Base-by-base conservation (phyloP, 2,113 vertebrate genomes). In the Psettodes erumei region DNA sequence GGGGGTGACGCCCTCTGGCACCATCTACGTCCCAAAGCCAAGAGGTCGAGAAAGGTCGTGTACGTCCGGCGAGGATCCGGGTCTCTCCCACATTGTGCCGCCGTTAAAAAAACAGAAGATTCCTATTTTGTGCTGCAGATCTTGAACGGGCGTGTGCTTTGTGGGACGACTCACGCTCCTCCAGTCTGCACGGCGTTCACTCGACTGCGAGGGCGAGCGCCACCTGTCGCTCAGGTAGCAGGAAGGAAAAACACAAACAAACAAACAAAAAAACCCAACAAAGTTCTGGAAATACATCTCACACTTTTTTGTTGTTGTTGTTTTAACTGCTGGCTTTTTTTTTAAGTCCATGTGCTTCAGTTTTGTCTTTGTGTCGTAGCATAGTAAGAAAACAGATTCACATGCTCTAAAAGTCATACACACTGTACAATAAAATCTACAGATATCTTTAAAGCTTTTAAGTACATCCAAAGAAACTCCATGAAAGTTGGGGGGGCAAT, bases 381-480 rank as follows among this genome's bases (percentile, higher is more conserved):
- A 89, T 91, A 84, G 84, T 91, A 91, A 85, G 89, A 91, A 92
- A 93, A 93, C 82, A 72, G 79, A 81, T 87, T 90, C 71, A 93
- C 94, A 95, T 95, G 94, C 94, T 92, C 90, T 86, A 92, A 92
- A 93, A 91, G 75, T 92, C 91, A 91, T 86, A 92, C 91, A 93
- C 91, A 86, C 86, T 94, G 90, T 93, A 94, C 93, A 94, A 74
- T 90, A 87, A 87, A 90, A 93, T 94, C 88, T 93, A 93, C 92
- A 93, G 70, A 85, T 92, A 69, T 90, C 82, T 81, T 91, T 91
- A 93, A 94, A 94, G 91, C 91, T 93, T 87, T 90, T 80, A n/a
- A 83, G 89, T 88, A 93, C 89, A 92, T 90, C 88, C 83, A 79
- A 91, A 92, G 51, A 58, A 83, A 91, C 48, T 82, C 19, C 19